Conservation (phyloP, 2,888 invertebrate species). For the Pristionchus exspectatus region DNA sequence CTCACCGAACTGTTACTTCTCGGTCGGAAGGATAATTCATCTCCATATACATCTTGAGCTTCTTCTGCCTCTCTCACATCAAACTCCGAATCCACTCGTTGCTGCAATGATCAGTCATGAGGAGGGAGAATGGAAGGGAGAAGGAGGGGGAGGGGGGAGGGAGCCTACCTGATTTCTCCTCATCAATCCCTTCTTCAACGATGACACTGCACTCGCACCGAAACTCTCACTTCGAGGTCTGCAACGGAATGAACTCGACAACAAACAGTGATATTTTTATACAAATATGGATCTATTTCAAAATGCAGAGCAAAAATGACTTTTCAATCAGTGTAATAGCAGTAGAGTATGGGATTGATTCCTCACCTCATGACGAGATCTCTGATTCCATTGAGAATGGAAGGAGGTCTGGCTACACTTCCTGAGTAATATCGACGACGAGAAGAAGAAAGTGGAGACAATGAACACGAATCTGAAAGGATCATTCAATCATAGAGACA, state of each 20-base stretch:
- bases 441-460: slow-evolving; percentile 44
- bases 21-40: slow-evolving; percentile 67
- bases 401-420: slow-evolving; percentile 50
- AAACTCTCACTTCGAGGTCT: slow-evolving; percentile 54
- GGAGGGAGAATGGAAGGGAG: not conserved
- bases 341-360: not conserved
- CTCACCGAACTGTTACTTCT: slow-evolving; percentile 66
- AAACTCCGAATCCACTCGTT: slow-evolving; percentile 59
- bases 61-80: slow-evolving; percentile 63
- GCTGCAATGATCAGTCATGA: not conserved
- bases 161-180: not conserved
- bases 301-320: not conserved
- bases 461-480: slow-evolving; percentile 22
- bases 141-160: not conserved
- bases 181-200: slow-evolving; percentile 50
- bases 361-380: slow-evolving; percentile 47
- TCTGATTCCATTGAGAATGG: slow-evolving; percentile 53
- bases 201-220: slow-evolving; percentile 30
- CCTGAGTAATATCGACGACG: slow-evolving; percentile 50
- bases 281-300: not conserved
- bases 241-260: not conserved
- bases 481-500: not conserved
- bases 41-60: slow-evolving; percentile 65
- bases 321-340: not conserved
- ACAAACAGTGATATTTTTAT: not conserved